phyloP scores from a whole-genome alignment of 2,888 invertebrate genomes.

The Cataglyphis livida region DNA sequence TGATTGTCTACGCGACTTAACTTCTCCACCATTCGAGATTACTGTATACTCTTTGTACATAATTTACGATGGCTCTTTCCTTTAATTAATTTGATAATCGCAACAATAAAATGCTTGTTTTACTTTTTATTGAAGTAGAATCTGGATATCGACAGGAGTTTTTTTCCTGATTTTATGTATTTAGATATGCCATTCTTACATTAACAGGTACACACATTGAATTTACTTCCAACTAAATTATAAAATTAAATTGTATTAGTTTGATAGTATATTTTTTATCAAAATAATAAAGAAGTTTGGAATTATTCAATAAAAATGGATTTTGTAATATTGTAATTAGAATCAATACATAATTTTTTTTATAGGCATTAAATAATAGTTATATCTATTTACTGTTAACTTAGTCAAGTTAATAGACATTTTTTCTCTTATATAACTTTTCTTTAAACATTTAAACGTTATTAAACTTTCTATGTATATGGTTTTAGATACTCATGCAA shows the following conservation, averaged over 20 bases:
- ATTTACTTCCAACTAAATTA: background rate
- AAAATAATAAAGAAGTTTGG: background rate
- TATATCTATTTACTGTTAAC: background rate
- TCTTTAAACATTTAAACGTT: background rate
- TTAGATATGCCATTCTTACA: background rate
- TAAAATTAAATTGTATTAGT: constrained; percentile 5
- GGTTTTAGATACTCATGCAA: background rate
- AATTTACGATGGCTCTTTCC: constrained; percentile 43
- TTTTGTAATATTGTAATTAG: background rate
- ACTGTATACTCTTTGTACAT: constrained; percentile 41
- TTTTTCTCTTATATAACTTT: background rate
- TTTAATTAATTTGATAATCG: constrained; percentile 44
- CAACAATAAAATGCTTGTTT: constrained; percentile 30
- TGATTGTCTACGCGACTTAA: constrained; percentile 28
- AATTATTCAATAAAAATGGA: constrained; percentile 1
- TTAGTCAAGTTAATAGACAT: background rate
- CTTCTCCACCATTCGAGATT: constrained; percentile 30
- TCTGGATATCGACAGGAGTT: constrained; percentile 24
- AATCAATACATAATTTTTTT: background rate
- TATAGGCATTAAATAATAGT: background rate
- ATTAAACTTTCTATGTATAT: constrained; percentile 4
- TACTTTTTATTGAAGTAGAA: constrained; percentile 10
- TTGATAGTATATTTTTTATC: background rate
- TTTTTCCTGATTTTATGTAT: constrained; percentile 1
- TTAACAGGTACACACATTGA: background rate